These are phyloP conservation scores for Conops quadrifasciatus DNA, from an alignment of 2,888 invertebrate species.

Conservation along the genomic window DNA sequence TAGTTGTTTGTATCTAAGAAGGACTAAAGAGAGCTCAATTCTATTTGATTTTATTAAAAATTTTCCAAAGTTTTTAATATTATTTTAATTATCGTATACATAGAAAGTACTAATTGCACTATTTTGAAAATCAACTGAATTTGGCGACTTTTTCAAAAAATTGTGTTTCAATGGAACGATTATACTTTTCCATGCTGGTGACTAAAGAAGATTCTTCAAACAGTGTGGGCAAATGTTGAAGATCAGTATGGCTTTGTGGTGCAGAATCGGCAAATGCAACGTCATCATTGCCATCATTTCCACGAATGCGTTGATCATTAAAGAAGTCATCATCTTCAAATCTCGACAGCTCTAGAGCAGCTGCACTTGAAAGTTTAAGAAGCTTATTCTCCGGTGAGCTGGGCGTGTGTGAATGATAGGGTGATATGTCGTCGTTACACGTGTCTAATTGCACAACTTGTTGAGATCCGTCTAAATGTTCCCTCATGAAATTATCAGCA, in stretches of 20 bases:
- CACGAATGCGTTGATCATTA: conserved; percentile 39
- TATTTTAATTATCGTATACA: neutral
- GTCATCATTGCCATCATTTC: conserved; percentile 36
- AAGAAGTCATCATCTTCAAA: conserved; percentile 46
- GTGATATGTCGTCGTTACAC: conserved; percentile 37
- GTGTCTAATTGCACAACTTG: conserved; percentile 33
- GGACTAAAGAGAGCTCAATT: too few species aligned
- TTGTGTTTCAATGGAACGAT: conserved; percentile 29
- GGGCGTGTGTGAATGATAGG: conserved; percentile 33
- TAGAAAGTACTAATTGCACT: neutral
- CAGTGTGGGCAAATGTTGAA: conserved; percentile 47
- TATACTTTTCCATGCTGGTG: conserved; percentile 30
- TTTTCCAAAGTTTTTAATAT: neutral
- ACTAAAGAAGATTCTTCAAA: conserved; percentile 47
- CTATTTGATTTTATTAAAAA: neutral
- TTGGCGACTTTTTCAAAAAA: conserved; percentile 34
- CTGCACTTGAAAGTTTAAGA: conserved; percentile 49
- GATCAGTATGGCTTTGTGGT: conserved; percentile 42
- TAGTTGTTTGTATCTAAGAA: too few species aligned
- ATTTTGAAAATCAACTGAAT: conserved; percentile 13
- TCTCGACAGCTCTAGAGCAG: conserved; percentile 47
- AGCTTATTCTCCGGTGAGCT: conserved; percentile 51
- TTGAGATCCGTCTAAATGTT: conserved; percentile 10
- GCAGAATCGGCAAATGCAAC: conserved; percentile 41
- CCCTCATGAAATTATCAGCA: neutral